Conservation (phyloP, 2,113 vertebrate genomes). For the Martes martes region DNA sequence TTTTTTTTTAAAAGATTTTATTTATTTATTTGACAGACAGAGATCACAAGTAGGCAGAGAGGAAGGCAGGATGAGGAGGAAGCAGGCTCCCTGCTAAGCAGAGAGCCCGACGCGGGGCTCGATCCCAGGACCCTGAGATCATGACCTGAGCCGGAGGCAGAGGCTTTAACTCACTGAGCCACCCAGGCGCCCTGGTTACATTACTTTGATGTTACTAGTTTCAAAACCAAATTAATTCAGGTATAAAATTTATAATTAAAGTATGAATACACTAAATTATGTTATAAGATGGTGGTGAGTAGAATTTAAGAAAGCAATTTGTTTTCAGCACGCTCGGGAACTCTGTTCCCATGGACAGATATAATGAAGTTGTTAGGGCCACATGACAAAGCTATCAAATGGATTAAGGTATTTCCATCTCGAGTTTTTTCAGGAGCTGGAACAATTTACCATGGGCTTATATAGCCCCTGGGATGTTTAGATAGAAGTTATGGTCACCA, state of each 20-base stretch:
- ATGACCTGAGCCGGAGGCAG: too few species aligned
- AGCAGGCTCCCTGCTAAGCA: too few species aligned
- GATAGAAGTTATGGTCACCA: not conserved
- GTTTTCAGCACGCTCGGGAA: not conserved
- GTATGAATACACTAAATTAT: not conserved
- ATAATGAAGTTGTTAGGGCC: not conserved
- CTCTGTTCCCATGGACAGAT: not conserved
- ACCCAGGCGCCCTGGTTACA: not conserved
- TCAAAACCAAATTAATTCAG: slow-evolving; percentile 24
- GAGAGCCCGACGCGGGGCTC: too few species aligned
- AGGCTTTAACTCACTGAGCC: too few species aligned
- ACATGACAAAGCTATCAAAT: not conserved
- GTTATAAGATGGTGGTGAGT: not conserved
- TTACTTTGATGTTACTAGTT: not conserved
- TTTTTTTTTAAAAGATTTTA: not conserved
- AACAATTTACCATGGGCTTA: not conserved
- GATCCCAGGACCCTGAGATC: too few species aligned
- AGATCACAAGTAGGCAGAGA: too few species aligned
- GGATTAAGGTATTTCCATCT: not conserved
- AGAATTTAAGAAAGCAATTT: not conserved
- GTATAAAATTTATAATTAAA: not conserved
- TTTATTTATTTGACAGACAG: too few species aligned
- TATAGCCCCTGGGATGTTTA: not conserved
- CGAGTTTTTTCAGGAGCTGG: not conserved
- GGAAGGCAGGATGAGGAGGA: too few species aligned